Evolutionary conservation across 2,797 vertebrate species (phyloP).

Genomic region (Anableps anableps): DNA sequence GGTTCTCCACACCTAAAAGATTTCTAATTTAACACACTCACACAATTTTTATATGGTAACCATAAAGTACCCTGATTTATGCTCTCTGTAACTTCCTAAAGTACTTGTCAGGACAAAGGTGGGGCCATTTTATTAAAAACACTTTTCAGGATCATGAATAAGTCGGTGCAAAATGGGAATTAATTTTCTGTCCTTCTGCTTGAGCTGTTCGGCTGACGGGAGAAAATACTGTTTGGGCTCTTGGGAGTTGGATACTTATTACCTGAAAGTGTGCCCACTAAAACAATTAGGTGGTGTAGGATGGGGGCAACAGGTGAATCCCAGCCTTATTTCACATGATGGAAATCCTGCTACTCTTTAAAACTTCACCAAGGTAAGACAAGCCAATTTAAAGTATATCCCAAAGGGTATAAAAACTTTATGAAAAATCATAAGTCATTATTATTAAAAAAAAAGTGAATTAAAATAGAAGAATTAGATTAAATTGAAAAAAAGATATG

Average conservation of each 20-base stretch:
- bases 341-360: background rate
- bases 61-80: constrained; percentile 14
- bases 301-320: background rate
- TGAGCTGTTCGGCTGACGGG: background rate
- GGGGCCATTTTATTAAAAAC: constrained; percentile 15
- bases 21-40: constrained; percentile 20
- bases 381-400: constrained; percentile 7
- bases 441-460: background rate
- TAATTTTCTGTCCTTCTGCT: constrained; percentile 2
- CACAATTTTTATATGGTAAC: background rate
- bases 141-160: constrained; percentile 9
- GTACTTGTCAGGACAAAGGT: constrained; percentile 23
- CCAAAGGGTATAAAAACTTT: background rate
- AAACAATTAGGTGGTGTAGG: constrained; percentile 2
- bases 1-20: constrained; percentile 12
- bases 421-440: background rate
- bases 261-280: background rate
- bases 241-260: constrained; percentile 14
- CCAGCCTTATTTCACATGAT: constrained; percentile 9
- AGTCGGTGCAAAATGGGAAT: constrained; percentile 13
- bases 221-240: constrained; percentile 9
- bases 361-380: background rate
- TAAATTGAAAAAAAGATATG: background rate
- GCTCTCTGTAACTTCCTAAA: constrained; percentile 8
- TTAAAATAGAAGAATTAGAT: background rate